These are phyloP conservation scores for Microhierax caerulescens DNA, from an alignment of 2,797 vertebrate genomes.

Conservation along the genomic window DNA sequence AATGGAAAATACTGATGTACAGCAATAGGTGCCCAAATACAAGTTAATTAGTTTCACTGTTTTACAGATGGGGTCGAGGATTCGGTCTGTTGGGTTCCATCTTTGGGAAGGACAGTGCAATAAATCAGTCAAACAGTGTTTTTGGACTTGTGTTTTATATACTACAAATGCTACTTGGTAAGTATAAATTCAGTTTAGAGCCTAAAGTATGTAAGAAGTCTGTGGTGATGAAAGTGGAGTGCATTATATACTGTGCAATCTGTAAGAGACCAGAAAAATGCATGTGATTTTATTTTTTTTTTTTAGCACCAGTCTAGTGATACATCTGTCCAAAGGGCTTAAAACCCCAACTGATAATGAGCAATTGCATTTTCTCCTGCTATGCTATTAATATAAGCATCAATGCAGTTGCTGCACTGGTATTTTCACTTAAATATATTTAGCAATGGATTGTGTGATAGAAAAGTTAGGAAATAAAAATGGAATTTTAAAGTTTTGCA, in stretches of 20 bases:
- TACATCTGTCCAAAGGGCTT: background rate
- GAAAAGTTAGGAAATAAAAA: background rate
- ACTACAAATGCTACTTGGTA: conserved; percentile 97
- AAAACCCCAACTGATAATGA: background rate
- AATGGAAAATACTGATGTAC: background rate
- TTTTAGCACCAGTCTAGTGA: background rate
- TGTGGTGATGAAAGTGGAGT: background rate
- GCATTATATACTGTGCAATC: background rate
- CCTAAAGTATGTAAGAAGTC: background rate
- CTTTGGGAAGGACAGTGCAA: conserved; percentile 95
- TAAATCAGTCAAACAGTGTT: conserved; percentile 99
- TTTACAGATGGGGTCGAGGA: conserved; percentile 96
- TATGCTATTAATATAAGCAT: background rate
- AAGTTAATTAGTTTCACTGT: conserved; percentile 68
- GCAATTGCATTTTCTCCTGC: background rate
- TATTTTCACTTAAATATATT: background rate
- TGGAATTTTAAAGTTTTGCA: background rate
- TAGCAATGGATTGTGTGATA: background rate
- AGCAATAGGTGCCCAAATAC: background rate
- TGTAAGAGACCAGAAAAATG: background rate
- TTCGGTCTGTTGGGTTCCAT: conserved; percentile 97
- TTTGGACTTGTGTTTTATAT: conserved; percentile 98
- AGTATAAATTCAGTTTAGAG: conserved; percentile 63
- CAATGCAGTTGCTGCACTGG: background rate
- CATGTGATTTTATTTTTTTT: background rate